Conservation (phyloP, 2,113 vertebrate species). For the Misgurnus anguillicaudatus region DNA sequence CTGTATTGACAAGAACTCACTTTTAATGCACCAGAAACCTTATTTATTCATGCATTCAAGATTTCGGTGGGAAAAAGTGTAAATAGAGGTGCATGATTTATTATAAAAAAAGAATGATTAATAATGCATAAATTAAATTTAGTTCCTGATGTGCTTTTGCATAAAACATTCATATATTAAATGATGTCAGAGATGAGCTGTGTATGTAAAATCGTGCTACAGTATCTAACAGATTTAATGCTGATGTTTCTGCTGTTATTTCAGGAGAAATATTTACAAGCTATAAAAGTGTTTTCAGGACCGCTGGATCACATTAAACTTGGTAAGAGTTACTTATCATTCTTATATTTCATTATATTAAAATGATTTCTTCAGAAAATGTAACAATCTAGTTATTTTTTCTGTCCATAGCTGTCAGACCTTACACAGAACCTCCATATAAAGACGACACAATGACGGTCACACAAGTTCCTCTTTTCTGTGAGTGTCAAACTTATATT, state of each 20-base stretch:
- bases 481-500: slow-evolving; percentile 71
- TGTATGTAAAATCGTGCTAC: background rate
- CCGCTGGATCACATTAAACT: slow-evolving; percentile 71
- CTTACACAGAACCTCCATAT: slow-evolving; percentile 64
- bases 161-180: too few species aligned
- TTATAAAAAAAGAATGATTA: too few species aligned
- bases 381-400: background rate
- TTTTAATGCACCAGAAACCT: too few species aligned
- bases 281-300: slow-evolving; percentile 75
- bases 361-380: too few species aligned
- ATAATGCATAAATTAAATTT: too few species aligned
- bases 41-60: too few species aligned
- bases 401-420: slow-evolving; percentile 66
- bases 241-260: background rate
- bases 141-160: too few species aligned
- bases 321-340: slow-evolving; percentile 54
- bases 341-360: too few species aligned
- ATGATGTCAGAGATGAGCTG: too few species aligned
- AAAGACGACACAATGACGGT: slow-evolving; percentile 77
- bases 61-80: too few species aligned
- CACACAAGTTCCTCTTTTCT: slow-evolving; percentile 82
- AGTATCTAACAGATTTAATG: background rate
- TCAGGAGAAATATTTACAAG: slow-evolving; percentile 69
- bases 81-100: too few species aligned
- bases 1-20: too few species aligned